Base-by-base conservation (phyloP, 2,797 vertebrate species). In the Lacerta bilineata region DNA sequence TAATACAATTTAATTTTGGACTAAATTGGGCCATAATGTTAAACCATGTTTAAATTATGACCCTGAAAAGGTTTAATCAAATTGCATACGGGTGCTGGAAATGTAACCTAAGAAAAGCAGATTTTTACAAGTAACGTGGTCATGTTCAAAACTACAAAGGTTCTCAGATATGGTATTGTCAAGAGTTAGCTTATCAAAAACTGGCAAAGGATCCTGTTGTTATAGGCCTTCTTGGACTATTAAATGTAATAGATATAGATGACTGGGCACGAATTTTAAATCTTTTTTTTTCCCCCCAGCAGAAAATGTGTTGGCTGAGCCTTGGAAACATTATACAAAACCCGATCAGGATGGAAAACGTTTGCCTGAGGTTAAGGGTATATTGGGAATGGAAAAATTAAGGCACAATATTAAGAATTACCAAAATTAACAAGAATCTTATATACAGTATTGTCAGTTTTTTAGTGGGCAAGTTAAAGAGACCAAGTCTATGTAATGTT, bases 381-480 rank as follows among this genome's bases (percentile, higher is more conserved):
- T 66, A 66, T 66, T 66, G 25, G 41, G 11, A 85, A 85, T 50
- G 29, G 9, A 33, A 66, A 74, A 75, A 71, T 88, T 36, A 66
- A 85, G 50, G 36, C 33, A 76, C 25, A 27, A 4, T 25, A 25
- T 33, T 78, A 6, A 36, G 55, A 85, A 29, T 85, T 64, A 50
- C 59, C 43, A 74, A 85, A 36, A 68, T 78, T 8, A 64, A 59
- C n/a, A 87, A 68, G 4, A 50, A 69, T 81, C 39, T 80, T 80
- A 29, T 68, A 55, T 55, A 55, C 50, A 46, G 29, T 33, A 29
- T 64, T 75, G 55, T 20, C 50, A 64, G 29, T 46, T 17, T 4
- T 66, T 87, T 82, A 46, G 20, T n/a, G n/a, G 25, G 80, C 41
- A 50, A 75, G 23, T 50, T 61, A 74, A 55, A 33, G 59, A 89